These are phyloP conservation scores for Sycophila texana DNA, from an alignment of 2,888 invertebrate species.

Conservation along the genomic window DNA sequence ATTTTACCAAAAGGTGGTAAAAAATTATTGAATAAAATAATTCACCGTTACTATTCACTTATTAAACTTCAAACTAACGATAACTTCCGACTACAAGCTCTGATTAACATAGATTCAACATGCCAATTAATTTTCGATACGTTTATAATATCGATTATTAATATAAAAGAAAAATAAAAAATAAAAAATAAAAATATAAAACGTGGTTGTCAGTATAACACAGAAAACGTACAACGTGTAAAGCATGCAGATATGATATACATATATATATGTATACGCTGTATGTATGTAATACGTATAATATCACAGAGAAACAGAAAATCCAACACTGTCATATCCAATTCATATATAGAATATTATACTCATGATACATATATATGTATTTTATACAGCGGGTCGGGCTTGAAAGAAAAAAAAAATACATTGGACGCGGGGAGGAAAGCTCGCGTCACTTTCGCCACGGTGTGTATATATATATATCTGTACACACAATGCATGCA, in stretches of 20 bases:
- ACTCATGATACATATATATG: not conserved
- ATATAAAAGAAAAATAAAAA: not conserved
- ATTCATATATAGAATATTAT: not conserved
- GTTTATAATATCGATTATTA: too few relatives aligned
- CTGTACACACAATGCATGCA: slow-evolving; percentile 36
- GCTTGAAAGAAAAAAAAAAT: slow-evolving; percentile 1
- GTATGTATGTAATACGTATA: not conserved
- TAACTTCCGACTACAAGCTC: too few relatives aligned
- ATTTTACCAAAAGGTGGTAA: too few relatives aligned
- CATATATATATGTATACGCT: not conserved
- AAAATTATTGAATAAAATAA: too few relatives aligned
- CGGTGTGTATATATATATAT: slow-evolving; percentile 8
- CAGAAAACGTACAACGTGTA: slow-evolving; percentile 17
- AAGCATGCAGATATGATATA: slow-evolving; percentile 15
- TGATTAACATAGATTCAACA: too few relatives aligned
- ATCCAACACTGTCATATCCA: not conserved
- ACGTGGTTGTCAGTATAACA: not conserved
- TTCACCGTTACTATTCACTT: too few relatives aligned
- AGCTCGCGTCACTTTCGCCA: slow-evolving; percentile 41
- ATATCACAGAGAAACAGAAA: slow-evolving; percentile 11
- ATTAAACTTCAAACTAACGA: too few relatives aligned
- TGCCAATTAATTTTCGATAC: too few relatives aligned
- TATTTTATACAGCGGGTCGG: slow-evolving; percentile 5
- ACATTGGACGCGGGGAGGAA: not conserved
- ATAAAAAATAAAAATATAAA: not conserved